phyloP scores from a whole-genome alignment of 30 jellyfish, hydroid and myxozoan genomes.

The Sanderia malayensis region DNA sequence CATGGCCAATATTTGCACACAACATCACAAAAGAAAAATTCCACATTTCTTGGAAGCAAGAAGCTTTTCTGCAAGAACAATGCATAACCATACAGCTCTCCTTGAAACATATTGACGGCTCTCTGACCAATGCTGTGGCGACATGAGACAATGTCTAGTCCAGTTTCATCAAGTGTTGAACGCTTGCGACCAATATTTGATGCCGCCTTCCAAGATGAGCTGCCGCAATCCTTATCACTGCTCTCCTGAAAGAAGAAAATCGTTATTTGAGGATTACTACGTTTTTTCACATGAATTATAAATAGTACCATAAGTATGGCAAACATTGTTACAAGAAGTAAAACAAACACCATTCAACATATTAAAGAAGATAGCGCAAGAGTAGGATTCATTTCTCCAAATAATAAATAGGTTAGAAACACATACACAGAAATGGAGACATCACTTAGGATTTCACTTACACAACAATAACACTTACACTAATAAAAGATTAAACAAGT shows the following conservation, averaged over 20 bases:
- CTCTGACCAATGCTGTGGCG: slow-evolving; percentile 4
- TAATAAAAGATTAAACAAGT: neutral
- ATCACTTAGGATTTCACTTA: neutral
- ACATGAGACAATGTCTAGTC: too few relatives aligned
- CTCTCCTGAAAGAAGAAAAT: neutral
- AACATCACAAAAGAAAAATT: neutral
- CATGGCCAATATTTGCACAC: neutral
- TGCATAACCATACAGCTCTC: neutral
- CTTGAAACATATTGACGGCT: neutral
- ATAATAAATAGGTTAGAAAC: neutral
- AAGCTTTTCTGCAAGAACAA: neutral
- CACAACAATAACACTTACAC: neutral
- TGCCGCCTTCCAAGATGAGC: slow-evolving; percentile 1
- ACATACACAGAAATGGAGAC: neutral
- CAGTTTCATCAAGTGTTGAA: neutral
- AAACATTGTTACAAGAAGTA: neutral
- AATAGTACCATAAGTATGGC: neutral
- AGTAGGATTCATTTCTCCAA: neutral
- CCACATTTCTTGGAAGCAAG: neutral
- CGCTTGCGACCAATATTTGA: neutral
- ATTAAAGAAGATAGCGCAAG: neutral
- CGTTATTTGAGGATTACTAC: neutral
- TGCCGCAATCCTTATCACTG: neutral
- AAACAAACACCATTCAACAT: neutral
- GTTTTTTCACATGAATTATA: neutral